These are phyloP conservation scores for Lepidochrysops patricia DNA, from an alignment of 2,888 invertebrate genomes.

Conservation along the genomic window DNA sequence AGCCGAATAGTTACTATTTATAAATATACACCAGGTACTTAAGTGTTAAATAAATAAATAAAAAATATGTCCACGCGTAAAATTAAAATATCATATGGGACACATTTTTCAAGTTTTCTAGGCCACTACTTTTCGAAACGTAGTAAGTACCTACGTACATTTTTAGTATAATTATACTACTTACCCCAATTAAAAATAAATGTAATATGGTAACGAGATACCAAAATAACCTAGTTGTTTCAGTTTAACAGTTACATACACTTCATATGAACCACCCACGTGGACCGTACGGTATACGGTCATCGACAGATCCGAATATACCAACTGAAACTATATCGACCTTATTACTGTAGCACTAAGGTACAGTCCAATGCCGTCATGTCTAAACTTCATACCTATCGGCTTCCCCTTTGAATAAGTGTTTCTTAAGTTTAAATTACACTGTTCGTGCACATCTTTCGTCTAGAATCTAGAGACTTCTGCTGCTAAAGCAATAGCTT, in stretches of 20 bases:
- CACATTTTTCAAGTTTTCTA: neutral
- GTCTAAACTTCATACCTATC: too few relatives aligned
- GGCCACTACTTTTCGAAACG: neutral
- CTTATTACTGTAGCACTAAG: too few relatives aligned
- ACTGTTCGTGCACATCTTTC: too few relatives aligned
- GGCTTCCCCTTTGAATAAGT: too few relatives aligned
- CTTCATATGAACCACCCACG: neutral
- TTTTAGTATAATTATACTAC: neutral
- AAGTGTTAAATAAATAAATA: neutral
- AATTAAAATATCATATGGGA: neutral
- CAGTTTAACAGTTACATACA: neutral
- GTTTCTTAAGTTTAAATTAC: too few relatives aligned
- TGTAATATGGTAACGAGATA: conserved; percentile 25
- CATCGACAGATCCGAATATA: neutral
- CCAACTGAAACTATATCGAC: too few relatives aligned
- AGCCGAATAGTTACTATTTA: too few relatives aligned
- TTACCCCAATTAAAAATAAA: conserved; percentile 12
- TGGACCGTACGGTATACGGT: neutral
- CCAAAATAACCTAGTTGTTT: neutral
- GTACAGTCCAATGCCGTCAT: too few relatives aligned
- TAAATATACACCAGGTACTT: too few relatives aligned
- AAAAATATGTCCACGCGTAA: neutral
- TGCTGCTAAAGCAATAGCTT: too few relatives aligned
- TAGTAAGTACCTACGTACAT: too few relatives aligned
- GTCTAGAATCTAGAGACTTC: too few relatives aligned